phyloP scores from a whole-genome alignment of 2,113 vertebrate species.

The Daubentonia madagascariensis region DNA sequence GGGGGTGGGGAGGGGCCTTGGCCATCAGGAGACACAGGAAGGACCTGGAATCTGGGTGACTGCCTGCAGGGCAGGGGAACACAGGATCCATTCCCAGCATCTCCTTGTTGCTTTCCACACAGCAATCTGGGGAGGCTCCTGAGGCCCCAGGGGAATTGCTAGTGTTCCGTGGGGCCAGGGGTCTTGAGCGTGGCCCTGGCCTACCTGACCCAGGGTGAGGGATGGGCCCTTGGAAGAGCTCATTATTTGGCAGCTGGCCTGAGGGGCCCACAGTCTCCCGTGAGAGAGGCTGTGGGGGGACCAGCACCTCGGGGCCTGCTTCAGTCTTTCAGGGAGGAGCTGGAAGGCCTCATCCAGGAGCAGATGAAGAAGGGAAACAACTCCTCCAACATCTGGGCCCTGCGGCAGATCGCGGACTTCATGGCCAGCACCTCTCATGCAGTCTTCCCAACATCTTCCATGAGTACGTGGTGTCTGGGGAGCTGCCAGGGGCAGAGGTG shows the following conservation, averaged over 20 bases:
- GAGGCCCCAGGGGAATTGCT: background rate
- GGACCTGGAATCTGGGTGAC: background rate
- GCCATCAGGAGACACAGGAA: background rate
- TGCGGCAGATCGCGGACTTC: slow-evolving; percentile 96
- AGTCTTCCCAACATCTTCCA: slow-evolving; percentile 90
- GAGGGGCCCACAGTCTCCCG: background rate
- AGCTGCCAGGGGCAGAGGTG: slow-evolving; percentile 36
- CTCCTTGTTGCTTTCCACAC: background rate
- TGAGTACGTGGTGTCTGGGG: slow-evolving; percentile 84
- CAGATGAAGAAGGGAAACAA: slow-evolving; percentile 99
- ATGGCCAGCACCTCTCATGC: slow-evolving; percentile 94
- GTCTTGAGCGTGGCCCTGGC: background rate
- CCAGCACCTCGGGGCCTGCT: background rate
- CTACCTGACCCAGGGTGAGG: background rate
- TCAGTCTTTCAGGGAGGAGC: slow-evolving; percentile 97
- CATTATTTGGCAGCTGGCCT: background rate
- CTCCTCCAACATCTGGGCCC: slow-evolving; percentile 95
- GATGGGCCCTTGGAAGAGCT: background rate
- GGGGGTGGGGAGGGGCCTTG: background rate
- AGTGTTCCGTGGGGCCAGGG: background rate
- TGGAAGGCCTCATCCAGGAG: slow-evolving; percentile 98
- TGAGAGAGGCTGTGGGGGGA: background rate
- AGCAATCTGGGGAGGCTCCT: background rate
- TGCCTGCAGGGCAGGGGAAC: background rate
- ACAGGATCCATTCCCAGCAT: background rate